phyloP scores from a whole-genome alignment of 2,113 vertebrate species.

The Solea senegalensis region DNA sequence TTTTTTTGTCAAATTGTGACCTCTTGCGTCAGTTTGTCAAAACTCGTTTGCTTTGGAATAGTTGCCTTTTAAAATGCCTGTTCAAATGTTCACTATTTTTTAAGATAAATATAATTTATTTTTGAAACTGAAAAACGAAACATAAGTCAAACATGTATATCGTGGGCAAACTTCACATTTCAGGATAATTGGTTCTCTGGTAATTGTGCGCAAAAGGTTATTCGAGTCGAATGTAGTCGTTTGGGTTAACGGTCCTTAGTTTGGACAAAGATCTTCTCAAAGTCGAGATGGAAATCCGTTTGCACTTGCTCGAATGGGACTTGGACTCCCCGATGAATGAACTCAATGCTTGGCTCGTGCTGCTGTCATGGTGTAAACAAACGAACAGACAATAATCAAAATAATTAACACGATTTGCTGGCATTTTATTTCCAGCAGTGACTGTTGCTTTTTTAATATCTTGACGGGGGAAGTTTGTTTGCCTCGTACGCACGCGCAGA shows the following conservation, averaged over 20 bases:
- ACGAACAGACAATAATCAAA: too few species aligned
- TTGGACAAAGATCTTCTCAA: constrained; percentile 40
- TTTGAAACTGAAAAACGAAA: not conserved
- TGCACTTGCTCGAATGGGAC: not conserved
- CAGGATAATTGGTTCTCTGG: accelerated
- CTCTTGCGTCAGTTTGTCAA: constrained; percentile 30
- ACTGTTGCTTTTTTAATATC: not conserved
- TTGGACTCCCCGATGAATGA: not conserved
- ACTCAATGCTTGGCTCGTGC: not conserved
- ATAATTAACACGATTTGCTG: too few species aligned
- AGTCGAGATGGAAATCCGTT: constrained; percentile 36
- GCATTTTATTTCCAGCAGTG: not conserved
- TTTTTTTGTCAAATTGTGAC: constrained; percentile 46
- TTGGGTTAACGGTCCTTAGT: constrained; percentile 5
- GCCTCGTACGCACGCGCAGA: not conserved
- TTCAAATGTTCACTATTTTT: constrained; percentile 7
- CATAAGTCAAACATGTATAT: not conserved
- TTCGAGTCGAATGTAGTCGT: not conserved
- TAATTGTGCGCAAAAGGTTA: accelerated
- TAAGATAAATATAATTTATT: not conserved
- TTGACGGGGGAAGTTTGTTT: not conserved
- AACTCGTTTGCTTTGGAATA: not conserved
- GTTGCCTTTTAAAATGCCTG: constrained; percentile 50
- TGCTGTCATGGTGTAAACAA: too few species aligned
- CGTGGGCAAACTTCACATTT: not conserved